Percentiles rank a stretch among this genome's conserved stretches.
Conservation (phyloP, 2,888 invertebrate genomes). For the Andrena flavipes region DNA sequence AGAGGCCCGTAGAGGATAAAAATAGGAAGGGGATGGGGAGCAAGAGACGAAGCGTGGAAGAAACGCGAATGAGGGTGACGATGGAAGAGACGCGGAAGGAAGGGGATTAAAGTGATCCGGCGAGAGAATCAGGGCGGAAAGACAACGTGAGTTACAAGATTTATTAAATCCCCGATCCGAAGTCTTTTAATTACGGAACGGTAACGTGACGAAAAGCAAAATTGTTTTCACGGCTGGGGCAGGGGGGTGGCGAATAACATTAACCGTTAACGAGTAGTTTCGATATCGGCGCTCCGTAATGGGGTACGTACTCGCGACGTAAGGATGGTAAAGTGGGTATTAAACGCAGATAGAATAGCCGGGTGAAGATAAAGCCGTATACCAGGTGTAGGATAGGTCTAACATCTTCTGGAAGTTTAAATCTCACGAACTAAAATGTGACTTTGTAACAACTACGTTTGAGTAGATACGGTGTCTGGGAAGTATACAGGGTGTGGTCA, state of each 20-base stretch:
- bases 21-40: not conserved
- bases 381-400: too few relatives aligned
- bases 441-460: too few relatives aligned
- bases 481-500: too few relatives aligned
- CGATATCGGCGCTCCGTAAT: conserved; percentile 40
- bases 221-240: conserved; percentile 24
- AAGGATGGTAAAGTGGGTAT: conserved; percentile 52
- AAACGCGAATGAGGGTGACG: conserved; percentile 25
- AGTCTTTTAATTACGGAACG: conserved; percentile 59
- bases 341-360: conserved; percentile 53
- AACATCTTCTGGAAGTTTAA: too few relatives aligned
- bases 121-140: conserved; percentile 67
- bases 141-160: conserved; percentile 62
- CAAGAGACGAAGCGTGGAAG: conserved; percentile 16
- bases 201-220: conserved; percentile 52
- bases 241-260: conserved; percentile 29
- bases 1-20: conserved; percentile 24
- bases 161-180: conserved; percentile 57
- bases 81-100: conserved; percentile 15
- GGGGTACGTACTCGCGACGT: conserved; percentile 25
- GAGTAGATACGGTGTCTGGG: too few relatives aligned
- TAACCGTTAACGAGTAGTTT: conserved; percentile 52
- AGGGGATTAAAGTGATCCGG: conserved; percentile 59
- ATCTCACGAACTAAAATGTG: too few relatives aligned
- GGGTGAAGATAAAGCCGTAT: conserved; percentile 32